These are phyloP conservation scores for Lagria hirta DNA, from an alignment of 2,888 invertebrate species.

Conservation along the genomic window DNA sequence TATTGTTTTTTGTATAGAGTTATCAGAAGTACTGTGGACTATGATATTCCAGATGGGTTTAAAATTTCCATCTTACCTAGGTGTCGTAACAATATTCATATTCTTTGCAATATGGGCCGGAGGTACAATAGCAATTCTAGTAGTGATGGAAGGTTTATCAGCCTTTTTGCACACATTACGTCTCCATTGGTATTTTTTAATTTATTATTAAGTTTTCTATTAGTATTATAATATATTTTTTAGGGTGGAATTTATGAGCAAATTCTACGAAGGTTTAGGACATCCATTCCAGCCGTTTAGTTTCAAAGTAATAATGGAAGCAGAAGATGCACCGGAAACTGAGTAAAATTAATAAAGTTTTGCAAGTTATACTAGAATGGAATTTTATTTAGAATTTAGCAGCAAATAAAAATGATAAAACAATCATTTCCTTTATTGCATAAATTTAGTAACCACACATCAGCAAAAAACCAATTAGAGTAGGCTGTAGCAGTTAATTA, in stretches of 20 bases:
- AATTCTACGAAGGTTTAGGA: slow-evolving; percentile 83
- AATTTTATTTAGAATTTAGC: too few relatives aligned
- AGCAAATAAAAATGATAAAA: too few relatives aligned
- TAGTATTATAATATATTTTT: slow-evolving; percentile 30
- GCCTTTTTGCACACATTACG: slow-evolving; percentile 88
- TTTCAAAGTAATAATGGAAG: slow-evolving; percentile 73
- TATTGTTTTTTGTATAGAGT: slow-evolving; percentile 37
- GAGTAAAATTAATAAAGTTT: slow-evolving; percentile 23
- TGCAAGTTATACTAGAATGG: too few relatives aligned
- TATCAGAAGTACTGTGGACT: slow-evolving; percentile 46
- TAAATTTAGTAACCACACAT: too few relatives aligned
- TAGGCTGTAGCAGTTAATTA: too few relatives aligned
- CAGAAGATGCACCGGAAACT: slow-evolving; percentile 57
- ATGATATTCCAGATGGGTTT: slow-evolving; percentile 40
- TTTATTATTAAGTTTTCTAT: neutral
- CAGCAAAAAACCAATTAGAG: too few relatives aligned
- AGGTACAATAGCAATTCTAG: slow-evolving; percentile 79
- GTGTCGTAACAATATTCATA: slow-evolving; percentile 60
- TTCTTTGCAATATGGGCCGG: slow-evolving; percentile 77
- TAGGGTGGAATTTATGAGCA: slow-evolving; percentile 86
- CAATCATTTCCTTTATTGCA: too few relatives aligned
- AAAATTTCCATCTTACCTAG: slow-evolving; percentile 45
- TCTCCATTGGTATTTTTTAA: slow-evolving; percentile 72
- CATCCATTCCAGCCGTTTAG: slow-evolving; percentile 84
- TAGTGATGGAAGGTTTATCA: slow-evolving; percentile 89